These are phyloP conservation scores for Crotalus helleri DNA, from an alignment of 2,113 vertebrate genomes.

Conservation along the genomic window DNA sequence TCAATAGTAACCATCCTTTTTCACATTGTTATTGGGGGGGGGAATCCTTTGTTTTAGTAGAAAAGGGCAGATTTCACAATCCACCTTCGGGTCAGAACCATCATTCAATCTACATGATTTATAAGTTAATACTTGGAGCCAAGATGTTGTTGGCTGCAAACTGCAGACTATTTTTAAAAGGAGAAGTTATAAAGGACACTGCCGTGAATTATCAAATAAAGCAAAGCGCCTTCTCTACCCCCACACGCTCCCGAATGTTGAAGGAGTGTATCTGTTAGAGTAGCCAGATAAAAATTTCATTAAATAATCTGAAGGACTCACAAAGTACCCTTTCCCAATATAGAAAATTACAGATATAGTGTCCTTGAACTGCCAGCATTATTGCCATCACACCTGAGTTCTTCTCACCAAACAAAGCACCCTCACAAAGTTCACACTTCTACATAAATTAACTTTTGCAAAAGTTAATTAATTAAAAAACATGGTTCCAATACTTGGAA, in stretches of 20 bases:
- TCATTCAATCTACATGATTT: neutral
- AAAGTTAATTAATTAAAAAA: neutral
- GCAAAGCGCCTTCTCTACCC: neutral
- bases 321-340: neutral
- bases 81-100: conserved; percentile 38
- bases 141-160: neutral
- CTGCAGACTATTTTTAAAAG: neutral
- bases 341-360: neutral
- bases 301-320: neutral
- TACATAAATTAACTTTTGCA: neutral
- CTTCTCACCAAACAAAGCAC: neutral
- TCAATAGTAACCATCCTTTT: conserved; percentile 39
- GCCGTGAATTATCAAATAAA: neutral
- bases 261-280: neutral
- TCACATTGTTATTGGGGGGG: conserved; percentile 42
- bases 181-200: neutral
- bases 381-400: neutral
- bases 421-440: neutral
- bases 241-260: neutral
- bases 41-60: conserved; percentile 14
- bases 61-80: conserved; percentile 43
- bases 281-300: neutral
- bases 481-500: neutral
- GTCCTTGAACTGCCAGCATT: neutral
- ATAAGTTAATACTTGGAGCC: neutral